Evolutionary conservation across 2,113 vertebrate species (phyloP).

Genomic region (Pelecanoides urinatrix): DNA sequence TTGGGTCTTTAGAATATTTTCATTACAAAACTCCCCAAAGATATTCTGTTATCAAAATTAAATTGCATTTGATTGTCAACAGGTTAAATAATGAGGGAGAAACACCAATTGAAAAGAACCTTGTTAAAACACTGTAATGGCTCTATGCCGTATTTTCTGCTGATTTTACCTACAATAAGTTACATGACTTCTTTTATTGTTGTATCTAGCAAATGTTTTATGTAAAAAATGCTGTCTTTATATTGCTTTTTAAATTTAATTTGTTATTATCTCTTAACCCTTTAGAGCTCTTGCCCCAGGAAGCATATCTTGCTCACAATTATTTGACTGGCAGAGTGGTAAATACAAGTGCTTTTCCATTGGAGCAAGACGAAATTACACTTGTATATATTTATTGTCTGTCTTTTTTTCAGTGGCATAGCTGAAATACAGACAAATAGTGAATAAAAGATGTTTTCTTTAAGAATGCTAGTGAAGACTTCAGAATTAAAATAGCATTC

Average conservation of each 20-base stretch:
- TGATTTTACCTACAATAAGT: constrained; percentile 18
- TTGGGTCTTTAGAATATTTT: background rate
- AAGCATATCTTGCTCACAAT: background rate
- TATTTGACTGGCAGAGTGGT: background rate
- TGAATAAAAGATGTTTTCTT: background rate
- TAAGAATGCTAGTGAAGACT: constrained; percentile 4
- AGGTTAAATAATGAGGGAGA: constrained; percentile 44
- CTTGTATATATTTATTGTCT: background rate
- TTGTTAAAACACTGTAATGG: constrained; percentile 12
- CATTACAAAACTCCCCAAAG: background rate
- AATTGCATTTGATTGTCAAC: constrained; percentile 38
- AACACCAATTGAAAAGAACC: background rate
- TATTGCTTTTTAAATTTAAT: background rate
- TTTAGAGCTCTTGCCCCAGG: background rate
- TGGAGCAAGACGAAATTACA: background rate
- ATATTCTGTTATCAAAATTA: constrained; percentile 50
- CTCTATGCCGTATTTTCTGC: background rate
- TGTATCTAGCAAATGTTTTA: background rate
- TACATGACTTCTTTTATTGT: constrained; percentile 14
- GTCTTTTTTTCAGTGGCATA: background rate
- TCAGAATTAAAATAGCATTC: constrained; percentile 55
- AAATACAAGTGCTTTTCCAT: background rate
- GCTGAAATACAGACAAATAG: constrained; percentile 10
- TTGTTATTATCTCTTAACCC: constrained; percentile 19
- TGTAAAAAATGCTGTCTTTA: background rate